Evolutionary conservation across 2,797 vertebrate genomes (phyloP).

Genomic region (Onychomys leucogaster): DNA sequence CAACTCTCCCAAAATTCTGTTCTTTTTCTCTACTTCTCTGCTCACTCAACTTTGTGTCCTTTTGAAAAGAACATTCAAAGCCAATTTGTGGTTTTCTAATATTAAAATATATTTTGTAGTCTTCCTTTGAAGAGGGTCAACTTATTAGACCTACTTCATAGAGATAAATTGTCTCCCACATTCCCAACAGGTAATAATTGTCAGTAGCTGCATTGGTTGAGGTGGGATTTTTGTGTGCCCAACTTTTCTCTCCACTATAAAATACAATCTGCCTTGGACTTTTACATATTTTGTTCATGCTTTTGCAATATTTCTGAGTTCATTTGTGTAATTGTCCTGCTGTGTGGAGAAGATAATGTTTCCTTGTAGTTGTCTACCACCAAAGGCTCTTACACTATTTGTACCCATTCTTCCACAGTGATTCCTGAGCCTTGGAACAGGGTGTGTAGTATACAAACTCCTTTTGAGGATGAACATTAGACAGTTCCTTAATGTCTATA

Average conservation of each 20-base stretch:
- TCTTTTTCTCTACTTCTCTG: background rate
- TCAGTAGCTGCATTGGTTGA: background rate
- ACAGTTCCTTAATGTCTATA: background rate
- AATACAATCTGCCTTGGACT: background rate
- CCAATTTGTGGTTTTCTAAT: background rate
- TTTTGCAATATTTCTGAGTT: background rate
- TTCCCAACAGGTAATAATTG: background rate
- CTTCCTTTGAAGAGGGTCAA: background rate
- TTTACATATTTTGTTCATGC: background rate
- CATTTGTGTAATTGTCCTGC: background rate
- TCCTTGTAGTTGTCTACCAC: background rate
- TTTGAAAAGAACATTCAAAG: background rate
- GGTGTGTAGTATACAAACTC: background rate
- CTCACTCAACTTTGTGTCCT: background rate
- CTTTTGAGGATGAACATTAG: background rate
- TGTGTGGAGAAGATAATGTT: background rate
- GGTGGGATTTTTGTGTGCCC: background rate
- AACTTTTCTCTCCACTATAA: background rate
- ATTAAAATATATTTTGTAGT: background rate
- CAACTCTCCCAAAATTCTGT: background rate
- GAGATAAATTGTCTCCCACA: background rate
- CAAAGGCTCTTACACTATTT: background rate
- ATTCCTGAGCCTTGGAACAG: background rate
- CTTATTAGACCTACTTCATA: background rate
- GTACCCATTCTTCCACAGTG: no score